Base-by-base conservation (phyloP, 1,140 invertebrate genomes). In the Caenorhabditis inopinata region DNA sequence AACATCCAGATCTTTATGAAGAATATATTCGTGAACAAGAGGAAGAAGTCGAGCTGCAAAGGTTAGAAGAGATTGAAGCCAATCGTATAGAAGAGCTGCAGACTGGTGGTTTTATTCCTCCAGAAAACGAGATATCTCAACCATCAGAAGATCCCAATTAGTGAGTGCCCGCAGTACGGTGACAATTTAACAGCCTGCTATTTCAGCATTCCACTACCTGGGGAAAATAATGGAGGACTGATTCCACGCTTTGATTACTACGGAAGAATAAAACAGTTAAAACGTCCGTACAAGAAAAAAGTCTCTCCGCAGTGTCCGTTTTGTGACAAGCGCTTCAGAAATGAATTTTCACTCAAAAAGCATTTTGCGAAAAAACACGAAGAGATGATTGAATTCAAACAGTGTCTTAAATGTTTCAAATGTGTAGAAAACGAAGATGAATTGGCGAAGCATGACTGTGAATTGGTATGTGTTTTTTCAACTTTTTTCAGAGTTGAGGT, bases 341-440 rank as follows among this genome's bases (percentile, higher is more conserved):
- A 88, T 77, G 87, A 88, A 35, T 78, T 87, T 75, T 88, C 87
- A 1, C 80, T 88, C 12, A 88, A 89, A 81, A 88, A 89, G 47
- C 87, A 88, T 73, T 83, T 88, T 18, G 6, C 7, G 1, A 76
- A 76, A n/a, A 88, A 87, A 78, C 87, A 88, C 78, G 18, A 84
- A 21, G 88, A 88, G 35, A 58, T 48, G 23, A 76, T 51, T 6
- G 87, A 89, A 58, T 89, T 87, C 48, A 78, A 85, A 1, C 87
- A 88, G 53, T 88, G 87, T 76, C 48, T 85, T 7, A 84, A 85
- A 29, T 89, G 87, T 74, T 88, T 89, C 49, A 88, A 89, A 45
- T 77, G 85, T 47, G 21, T 89, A 12, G 35, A 73, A 14, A 75
- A 79, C 51, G 68, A 84, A 38, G 83, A 84, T 12, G 83, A 85